Conservation (phyloP, 2,888 invertebrate genomes). For the Nomada hirtipes region DNA sequence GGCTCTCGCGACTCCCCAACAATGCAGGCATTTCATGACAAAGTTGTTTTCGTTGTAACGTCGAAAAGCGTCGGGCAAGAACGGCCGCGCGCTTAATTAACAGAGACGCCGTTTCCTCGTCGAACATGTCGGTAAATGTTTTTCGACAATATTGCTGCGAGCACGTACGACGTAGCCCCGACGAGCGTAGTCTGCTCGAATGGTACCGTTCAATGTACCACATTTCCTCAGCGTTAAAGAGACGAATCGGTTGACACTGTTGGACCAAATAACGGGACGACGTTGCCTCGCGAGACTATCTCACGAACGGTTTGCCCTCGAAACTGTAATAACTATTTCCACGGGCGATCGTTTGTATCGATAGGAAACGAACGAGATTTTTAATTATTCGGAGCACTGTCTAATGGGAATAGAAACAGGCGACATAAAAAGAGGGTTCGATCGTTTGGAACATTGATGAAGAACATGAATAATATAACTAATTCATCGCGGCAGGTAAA, state of each 20-base stretch:
- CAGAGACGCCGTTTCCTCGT: background rate
- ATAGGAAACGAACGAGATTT: no score
- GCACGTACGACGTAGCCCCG: background rate
- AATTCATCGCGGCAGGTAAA: no score
- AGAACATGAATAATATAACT: no score
- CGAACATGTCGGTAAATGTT: background rate
- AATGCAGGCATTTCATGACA: background rate
- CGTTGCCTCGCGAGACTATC: constrained; percentile 4
- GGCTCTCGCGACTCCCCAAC: constrained; percentile 9
- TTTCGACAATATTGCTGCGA: background rate
- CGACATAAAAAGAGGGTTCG: no score
- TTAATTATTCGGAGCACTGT: no score
- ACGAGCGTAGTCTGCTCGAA: constrained; percentile 49
- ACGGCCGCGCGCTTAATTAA: no score
- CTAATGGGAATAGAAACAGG: no score
- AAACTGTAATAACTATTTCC: background rate
- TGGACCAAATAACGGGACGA: constrained; percentile 69
- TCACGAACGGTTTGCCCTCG: background rate
- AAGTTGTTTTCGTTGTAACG: background rate
- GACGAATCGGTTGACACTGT: constrained; percentile 64
- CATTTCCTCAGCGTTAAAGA: constrained; percentile 62
- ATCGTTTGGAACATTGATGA: no score
- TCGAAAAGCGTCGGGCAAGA: background rate
- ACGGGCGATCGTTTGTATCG: no score
- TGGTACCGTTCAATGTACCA: constrained; percentile 73